Percentiles rank a stretch among this genome's conserved stretches.
phyloP scores from a whole-genome alignment of 2,797 vertebrate genomes.

The Eulemur mongoz region DNA sequence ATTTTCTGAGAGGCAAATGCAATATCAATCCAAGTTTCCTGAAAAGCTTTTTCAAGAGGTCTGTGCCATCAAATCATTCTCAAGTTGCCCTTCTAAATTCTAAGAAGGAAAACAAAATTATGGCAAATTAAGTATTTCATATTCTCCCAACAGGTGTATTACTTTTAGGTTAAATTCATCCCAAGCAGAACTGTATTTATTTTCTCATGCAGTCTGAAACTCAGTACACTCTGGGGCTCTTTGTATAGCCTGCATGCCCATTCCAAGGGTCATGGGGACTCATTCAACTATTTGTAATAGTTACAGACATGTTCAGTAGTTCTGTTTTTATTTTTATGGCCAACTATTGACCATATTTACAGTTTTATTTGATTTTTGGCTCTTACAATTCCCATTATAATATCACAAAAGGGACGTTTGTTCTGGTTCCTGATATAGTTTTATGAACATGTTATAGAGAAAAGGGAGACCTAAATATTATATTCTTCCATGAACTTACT shows the following conservation, averaged over 20 bases:
- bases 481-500: constrained; percentile 1
- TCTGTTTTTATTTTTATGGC: constrained; percentile 36
- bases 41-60: neutral
- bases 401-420: neutral
- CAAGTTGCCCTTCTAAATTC: constrained; percentile 6
- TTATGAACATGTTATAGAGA: neutral
- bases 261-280: neutral
- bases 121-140: constrained; percentile 10
- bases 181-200: neutral
- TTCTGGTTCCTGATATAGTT: constrained; percentile 12
- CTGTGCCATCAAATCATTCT: neutral
- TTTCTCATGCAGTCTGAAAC: constrained; percentile 30
- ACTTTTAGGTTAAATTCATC: constrained; percentile 38
- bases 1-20: constrained; percentile 43
- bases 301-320: neutral
- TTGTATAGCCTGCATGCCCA: neutral
- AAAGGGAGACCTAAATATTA: constrained; percentile 20
- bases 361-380: constrained; percentile 26
- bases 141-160: neutral
- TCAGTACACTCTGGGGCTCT: neutral
- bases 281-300: neutral
- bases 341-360: constrained; percentile 20
- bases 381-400: neutral
- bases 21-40: neutral
- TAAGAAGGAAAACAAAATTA: constrained; percentile 45